Evolutionary conservation across 2,797 vertebrate genomes (phyloP).

Genomic region (Columba guinea): DNA sequence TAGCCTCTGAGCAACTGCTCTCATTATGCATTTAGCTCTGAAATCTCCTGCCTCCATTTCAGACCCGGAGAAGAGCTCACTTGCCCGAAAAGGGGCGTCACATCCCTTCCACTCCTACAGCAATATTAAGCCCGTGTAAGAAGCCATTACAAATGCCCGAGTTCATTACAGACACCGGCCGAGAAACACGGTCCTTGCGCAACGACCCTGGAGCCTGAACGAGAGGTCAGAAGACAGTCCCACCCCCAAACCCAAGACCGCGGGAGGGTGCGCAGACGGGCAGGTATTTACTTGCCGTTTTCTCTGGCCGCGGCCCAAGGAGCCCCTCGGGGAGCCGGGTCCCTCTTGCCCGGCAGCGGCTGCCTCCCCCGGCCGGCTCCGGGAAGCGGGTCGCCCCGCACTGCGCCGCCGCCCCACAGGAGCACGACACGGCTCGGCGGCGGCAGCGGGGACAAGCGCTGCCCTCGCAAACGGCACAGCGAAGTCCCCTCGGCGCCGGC

Average conservation of each 20-base stretch:
- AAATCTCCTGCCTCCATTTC: not conserved
- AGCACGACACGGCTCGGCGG: not conserved
- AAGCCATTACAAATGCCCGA: accelerated
- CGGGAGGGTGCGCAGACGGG: accelerated
- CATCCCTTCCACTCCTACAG: not conserved
- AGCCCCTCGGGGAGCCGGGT: not conserved
- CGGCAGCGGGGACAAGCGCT: not conserved
- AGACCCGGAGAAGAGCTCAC: not conserved
- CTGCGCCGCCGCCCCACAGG: not conserved
- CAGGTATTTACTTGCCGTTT: not conserved
- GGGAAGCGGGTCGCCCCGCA: not conserved
- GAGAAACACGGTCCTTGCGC: accelerated
- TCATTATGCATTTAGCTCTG: not conserved
- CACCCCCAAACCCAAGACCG: too few relatives aligned
- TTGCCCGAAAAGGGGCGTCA: not conserved
- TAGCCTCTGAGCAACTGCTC: not conserved
- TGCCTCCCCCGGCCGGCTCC: too few relatives aligned
- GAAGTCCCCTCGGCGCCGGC: not conserved
- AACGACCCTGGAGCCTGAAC: accelerated
- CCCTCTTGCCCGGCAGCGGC: too few relatives aligned
- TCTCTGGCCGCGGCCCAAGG: accelerated
- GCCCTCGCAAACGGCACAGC: not conserved
- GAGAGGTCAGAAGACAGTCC: not conserved
- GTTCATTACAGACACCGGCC: not conserved
- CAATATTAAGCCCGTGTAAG: accelerated